Evolutionary conservation across 2,797 vertebrate genomes (phyloP).

Genomic region (Pogonophryne albipinna): DNA sequence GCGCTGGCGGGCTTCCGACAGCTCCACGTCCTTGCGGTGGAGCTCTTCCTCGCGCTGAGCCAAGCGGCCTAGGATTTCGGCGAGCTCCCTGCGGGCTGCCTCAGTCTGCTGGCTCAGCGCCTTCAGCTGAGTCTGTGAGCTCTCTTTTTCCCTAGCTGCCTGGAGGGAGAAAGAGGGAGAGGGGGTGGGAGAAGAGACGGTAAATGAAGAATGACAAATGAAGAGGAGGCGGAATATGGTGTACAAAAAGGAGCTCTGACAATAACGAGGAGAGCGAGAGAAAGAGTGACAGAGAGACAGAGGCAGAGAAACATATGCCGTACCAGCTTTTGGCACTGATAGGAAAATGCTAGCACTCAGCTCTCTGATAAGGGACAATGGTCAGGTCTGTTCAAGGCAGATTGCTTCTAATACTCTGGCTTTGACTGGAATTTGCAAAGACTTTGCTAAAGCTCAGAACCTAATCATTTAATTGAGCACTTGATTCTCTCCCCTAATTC

Average conservation of each 20-base stretch:
- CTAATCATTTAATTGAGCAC: constrained; percentile 86
- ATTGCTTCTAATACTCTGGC: constrained; percentile 80
- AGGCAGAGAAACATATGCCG: constrained; percentile 72
- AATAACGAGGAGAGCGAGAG: constrained; percentile 68
- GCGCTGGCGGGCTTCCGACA: constrained; percentile 85
- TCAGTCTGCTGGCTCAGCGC: constrained; percentile 90
- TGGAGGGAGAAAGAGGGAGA: constrained; percentile 61
- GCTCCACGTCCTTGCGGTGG: constrained; percentile 87
- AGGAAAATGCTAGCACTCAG: constrained; percentile 73
- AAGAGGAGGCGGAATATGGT: constrained; percentile 57
- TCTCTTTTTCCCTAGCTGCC: constrained; percentile 89
- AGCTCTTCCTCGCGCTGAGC: constrained; percentile 92
- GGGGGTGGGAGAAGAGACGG: background rate
- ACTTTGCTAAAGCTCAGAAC: constrained; percentile 75
- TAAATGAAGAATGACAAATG: constrained; percentile 69
- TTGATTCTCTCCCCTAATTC: constrained; percentile 82
- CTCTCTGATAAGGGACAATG: constrained; percentile 79
- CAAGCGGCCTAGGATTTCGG: constrained; percentile 88
- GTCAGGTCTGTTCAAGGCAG: constrained; percentile 80
- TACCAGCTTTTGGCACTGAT: constrained; percentile 67
- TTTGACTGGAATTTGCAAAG: constrained; percentile 79
- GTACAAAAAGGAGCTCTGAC: constrained; percentile 62
- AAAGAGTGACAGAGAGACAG: constrained; percentile 69
- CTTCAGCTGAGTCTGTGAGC: constrained; percentile 86
- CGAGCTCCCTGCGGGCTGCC: constrained; percentile 88